A percentile compares a stretch with the other conserved stretches of the same genome.
Evolutionary conservation across 2,797 vertebrate genomes (phyloP).

Genomic region (Dromococcyx pavoninus): DNA sequence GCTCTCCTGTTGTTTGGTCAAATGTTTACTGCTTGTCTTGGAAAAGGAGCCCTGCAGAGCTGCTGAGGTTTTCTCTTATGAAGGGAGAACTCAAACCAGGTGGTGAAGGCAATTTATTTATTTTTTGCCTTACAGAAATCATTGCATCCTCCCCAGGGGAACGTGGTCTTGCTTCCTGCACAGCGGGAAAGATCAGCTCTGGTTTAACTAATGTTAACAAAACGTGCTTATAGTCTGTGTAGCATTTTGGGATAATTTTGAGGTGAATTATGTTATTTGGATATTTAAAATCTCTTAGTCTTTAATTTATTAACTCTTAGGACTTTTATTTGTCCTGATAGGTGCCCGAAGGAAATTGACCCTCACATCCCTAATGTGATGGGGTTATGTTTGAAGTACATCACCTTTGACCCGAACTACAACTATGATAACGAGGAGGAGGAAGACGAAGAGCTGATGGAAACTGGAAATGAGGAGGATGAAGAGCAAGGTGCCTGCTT

Average conservation of each 20-base stretch:
- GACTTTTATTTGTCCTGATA: conserved; percentile 34
- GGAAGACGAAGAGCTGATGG: conserved; percentile 86
- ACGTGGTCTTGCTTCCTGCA: background rate
- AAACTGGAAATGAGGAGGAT: conserved; percentile 83
- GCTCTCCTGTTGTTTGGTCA: background rate
- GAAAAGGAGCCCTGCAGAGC: background rate
- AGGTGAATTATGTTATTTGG: background rate
- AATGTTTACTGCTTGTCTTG: background rate
- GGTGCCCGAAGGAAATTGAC: conserved; percentile 88
- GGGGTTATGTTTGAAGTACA: conserved; percentile 87
- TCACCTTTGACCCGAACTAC: conserved; percentile 95
- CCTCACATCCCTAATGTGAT: conserved; percentile 85
- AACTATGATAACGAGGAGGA: conserved; percentile 86
- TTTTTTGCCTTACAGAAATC: background rate
- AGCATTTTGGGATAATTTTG: background rate
- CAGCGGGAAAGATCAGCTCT: background rate
- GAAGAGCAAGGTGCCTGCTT: conserved; percentile 86
- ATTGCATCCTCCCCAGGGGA: background rate
- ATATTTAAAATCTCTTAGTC: background rate
- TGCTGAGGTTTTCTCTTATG: background rate
- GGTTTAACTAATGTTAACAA: background rate
- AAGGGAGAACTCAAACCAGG: background rate
- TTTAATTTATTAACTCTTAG: background rate
- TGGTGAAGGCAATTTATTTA: background rate
- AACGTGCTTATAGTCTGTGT: background rate